Evolutionary conservation across 2,113 vertebrate species (phyloP).

Genomic region (Larimichthys polyactis): DNA sequence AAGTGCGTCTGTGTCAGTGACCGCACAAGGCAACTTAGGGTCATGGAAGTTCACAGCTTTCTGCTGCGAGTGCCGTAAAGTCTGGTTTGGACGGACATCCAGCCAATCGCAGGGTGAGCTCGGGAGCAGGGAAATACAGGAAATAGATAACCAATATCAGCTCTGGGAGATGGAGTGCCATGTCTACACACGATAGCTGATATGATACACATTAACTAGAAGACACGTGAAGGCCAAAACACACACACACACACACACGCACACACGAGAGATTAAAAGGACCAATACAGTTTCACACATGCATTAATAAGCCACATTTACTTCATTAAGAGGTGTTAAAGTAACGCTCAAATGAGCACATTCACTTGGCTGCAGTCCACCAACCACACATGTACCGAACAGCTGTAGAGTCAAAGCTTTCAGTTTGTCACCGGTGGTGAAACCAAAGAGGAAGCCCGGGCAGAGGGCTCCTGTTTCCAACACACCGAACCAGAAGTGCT

Average conservation of each 20-base stretch:
- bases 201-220: conserved; percentile 40
- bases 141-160: conserved; percentile 66
- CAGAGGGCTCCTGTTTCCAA: conserved; percentile 60
- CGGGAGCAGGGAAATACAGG: conserved; percentile 44
- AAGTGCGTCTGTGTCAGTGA: conserved; percentile 78
- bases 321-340: neutral
- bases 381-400: conserved; percentile 27
- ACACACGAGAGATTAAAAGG: neutral
- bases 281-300: neutral
- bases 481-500: conserved; percentile 61
- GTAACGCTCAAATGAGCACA: neutral
- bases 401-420: conserved; percentile 60
- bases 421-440: conserved; percentile 57
- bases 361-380: conserved; percentile 29
- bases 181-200: conserved; percentile 38
- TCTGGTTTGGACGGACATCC: conserved; percentile 48
- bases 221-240: conserved; percentile 15
- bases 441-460: conserved; percentile 66
- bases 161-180: conserved; percentile 19
- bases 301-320: neutral
- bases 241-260: neutral
- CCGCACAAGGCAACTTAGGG: conserved; percentile 77
- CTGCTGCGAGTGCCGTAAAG: conserved; percentile 67
- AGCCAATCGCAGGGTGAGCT: conserved; percentile 54
- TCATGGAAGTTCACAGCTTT: conserved; percentile 80